Base-by-base conservation (phyloP, 1,140 invertebrate species). In the Zaprionus davidi region DNA sequence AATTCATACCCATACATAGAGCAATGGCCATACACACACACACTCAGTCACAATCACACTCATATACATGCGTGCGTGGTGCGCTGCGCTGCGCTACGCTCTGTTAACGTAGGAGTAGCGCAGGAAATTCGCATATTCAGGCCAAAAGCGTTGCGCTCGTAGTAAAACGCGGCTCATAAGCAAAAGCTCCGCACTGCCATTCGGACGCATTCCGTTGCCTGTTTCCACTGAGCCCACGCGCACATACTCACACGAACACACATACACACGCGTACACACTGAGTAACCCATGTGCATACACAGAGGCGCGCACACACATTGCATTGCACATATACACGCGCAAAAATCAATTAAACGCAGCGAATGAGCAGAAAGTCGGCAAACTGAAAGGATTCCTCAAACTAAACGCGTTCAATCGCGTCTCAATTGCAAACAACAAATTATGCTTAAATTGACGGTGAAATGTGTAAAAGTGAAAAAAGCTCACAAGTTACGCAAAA, bases 131-230 rank as follows among this genome's bases (percentile, higher is more conserved):
- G 79, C 83, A 88, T 91, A 81, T 85, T 84, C 79, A 74, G 81
- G 71, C 70, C 71, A 79, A 77, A 79, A 76, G 58, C 69, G 55
- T 69, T 74, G 70, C 46, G 64, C 60, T 69, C 57, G 70, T 82
- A 78, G 77, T 79, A 80, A 77, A 77, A 71, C 57, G 70, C 60
- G 73, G 64, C 73, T 78, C 81, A 84, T 75, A 84, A 84, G 86
- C 84, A 86, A 91, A 91, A 91, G 85, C 85, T 91, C 77, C 82
- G 82, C 78, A 81, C 82, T 91, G 85, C 80, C 90, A 90, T 81
- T 80, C 85, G 90, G 83, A 87, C 83, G 80, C 85, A 91, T 90
- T 86, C 81, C 90, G 79, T 77, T 74, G 82, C 85, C 76, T 81
- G 82, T 63, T 78, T 72, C 71, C 75, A 74, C 73, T 36, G 38